phyloP scores from a whole-genome alignment of 2,113 vertebrate genomes.

The Heterotilapia buettikoferi region DNA sequence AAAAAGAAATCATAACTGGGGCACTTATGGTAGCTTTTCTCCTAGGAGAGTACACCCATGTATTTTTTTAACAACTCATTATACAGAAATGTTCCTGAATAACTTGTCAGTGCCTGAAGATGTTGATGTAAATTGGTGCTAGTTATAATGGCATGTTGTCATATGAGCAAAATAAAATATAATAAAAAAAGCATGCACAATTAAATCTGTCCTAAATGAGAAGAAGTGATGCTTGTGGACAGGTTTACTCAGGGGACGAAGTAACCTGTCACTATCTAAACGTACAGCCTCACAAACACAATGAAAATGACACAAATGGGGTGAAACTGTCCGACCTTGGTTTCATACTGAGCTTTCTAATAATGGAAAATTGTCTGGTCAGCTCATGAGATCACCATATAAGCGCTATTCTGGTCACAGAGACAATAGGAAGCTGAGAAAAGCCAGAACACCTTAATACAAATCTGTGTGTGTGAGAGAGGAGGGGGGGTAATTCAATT shows the following conservation, averaged over 20 bases:
- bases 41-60: neutral
- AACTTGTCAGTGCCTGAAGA: neutral
- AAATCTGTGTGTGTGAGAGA: conserved; percentile 31
- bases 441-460: conserved; percentile 57
- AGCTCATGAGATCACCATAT: neutral
- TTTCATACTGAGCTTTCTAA: neutral
- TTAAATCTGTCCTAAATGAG: neutral
- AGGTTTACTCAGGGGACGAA: neutral
- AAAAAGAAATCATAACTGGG: conserved; percentile 32
- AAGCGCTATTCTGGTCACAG: neutral
- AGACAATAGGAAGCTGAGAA: conserved; percentile 22
- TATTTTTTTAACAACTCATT: conserved; percentile 7
- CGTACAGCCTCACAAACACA: neutral
- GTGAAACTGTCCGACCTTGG: neutral
- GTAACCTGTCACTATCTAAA: neutral
- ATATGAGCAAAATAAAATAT: neutral
- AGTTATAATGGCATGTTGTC: neutral
- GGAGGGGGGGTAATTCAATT: conserved; percentile 44
- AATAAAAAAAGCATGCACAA: neutral
- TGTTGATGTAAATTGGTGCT: neutral
- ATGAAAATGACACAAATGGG: neutral
- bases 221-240: neutral
- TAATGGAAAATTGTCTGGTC: neutral
- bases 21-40: conserved; percentile 19
- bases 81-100: conserved; percentile 30